Conservation (phyloP, 2,113 vertebrate genomes). For the Xenopus borealis region DNA sequence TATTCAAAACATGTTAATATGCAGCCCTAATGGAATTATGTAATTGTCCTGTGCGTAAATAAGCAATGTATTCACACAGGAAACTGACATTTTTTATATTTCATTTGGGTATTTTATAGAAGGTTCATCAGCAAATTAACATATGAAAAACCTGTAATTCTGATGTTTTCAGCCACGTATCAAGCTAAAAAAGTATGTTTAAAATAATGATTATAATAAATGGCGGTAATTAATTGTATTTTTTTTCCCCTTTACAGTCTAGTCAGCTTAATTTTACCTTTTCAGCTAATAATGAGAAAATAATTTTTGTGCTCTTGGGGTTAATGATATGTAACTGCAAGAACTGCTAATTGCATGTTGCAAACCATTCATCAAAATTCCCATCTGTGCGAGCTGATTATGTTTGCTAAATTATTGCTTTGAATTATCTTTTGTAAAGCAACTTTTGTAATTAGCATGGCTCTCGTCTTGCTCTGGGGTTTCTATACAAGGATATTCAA, state of each 20-base stretch:
- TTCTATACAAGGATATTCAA: slow-evolving; percentile 68
- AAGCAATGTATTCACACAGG: slow-evolving; percentile 22
- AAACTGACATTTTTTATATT: slow-evolving; percentile 20
- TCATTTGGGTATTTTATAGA: slow-evolving; percentile 17
- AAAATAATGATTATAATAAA: slow-evolving; percentile 83
- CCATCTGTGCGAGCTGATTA: slow-evolving; percentile 95
- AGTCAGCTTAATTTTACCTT: slow-evolving; percentile 98
- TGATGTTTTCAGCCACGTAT: slow-evolving; percentile 74
- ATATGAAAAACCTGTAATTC: slow-evolving; percentile 76
- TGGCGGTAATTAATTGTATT: slow-evolving; percentile 87
- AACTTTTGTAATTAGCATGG: slow-evolving; percentile 97
- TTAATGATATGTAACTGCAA: slow-evolving; percentile 99
- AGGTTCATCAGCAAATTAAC: slow-evolving; percentile 67
- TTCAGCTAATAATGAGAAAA: slow-evolving; percentile 97
- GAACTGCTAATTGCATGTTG: slow-evolving; percentile 98
- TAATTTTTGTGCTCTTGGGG: slow-evolving; percentile 96
- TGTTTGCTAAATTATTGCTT: slow-evolving; percentile 99
- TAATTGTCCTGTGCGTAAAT: slow-evolving; percentile 25
- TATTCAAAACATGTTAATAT: slow-evolving; percentile 10
- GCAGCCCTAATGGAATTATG: slow-evolving; percentile 26
- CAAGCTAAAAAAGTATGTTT: slow-evolving; percentile 69
- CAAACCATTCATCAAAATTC: slow-evolving; percentile 99
- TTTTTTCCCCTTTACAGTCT: slow-evolving; percentile 91
- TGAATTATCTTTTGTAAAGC: slow-evolving; percentile 99
- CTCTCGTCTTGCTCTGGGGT: slow-evolving; percentile 86